Base-by-base conservation (phyloP, 2,797 vertebrate genomes). In the Chloroceryle inda region DNA sequence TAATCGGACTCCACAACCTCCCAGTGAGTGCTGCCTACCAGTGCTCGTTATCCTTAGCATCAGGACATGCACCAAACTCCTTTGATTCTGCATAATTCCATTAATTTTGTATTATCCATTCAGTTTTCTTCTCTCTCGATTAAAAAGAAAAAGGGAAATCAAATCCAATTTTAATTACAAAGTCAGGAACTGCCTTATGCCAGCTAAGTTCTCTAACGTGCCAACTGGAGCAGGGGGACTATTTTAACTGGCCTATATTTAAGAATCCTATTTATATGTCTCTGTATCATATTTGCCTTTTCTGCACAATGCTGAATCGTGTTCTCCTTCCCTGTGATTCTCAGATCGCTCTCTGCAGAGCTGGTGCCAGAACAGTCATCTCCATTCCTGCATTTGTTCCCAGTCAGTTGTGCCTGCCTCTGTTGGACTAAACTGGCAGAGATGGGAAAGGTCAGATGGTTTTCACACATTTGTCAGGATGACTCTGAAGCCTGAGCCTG, bases 191-290 rank as follows among this genome's bases (percentile, higher is more conserved):
- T 63, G 35, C 13, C 85, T 69, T 89, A n/a, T 63, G 72, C 20
- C 47, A 83, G 44, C 61, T 37, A 59, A 76, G 47, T 52, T 40
- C 47, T 94, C 67, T 26, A 6, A 89, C 67, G 64, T 74, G 91
- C 78, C 84, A 94, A 80, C 56, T 89, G 37, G 75, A 95, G 31
- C 52, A 83, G 64, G 37, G 35, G 6, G 9, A 37, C 63, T 80
- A 38, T 91, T 95, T 89, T 71, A 94, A 89, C 44, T 74, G 68
- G 33, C 68, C 85, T 85, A 67, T 94, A 91, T 92, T 95, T 96
- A 95, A 77, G 56, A 50, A 31, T 88, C 44, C 59, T 95, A 89
- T 92, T 94, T 91, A 77, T 91, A 76, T 0, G 2, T 69, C 61
- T 37, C 75, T 0, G 0, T 83, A 61, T 76, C 63, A 89, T 73